Conservation (phyloP, 23 tunicate genomes). For the Ciona savignyi region DNA sequence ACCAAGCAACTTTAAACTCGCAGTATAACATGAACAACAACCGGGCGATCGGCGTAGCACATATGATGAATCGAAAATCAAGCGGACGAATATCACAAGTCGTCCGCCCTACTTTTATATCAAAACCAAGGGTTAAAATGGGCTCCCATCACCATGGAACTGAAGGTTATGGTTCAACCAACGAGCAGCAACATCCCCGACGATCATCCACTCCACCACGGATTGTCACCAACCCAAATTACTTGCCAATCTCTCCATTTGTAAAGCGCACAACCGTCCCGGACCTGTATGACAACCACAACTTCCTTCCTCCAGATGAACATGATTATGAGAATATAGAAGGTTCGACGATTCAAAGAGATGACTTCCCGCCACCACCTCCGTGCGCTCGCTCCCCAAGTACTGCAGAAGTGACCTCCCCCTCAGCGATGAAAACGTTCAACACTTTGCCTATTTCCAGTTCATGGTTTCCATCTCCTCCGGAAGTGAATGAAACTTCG, state of each 20-base stretch:
- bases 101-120: constrained; percentile 26
- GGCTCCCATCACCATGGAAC: background rate
- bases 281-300: background rate
- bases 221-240: constrained; percentile 45
- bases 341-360: background rate
- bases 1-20: background rate
- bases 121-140: constrained; percentile 3
- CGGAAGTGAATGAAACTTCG: background rate
- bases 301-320: background rate
- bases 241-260: constrained; percentile 31
- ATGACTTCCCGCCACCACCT: constrained; percentile 6
- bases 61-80: constrained; percentile 15
- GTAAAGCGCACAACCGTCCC: background rate
- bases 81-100: constrained; percentile 18
- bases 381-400: constrained; percentile 19
- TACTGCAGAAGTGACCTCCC: background rate
- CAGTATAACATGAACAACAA: constrained; percentile 14
- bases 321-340: background rate
- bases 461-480: constrained; percentile 22
- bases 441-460: constrained; percentile 6
- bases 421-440: background rate
- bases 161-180: constrained; percentile 8
- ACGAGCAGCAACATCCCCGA: background rate
- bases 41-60: constrained; percentile 33
- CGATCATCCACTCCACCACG: background rate